phyloP scores from a whole-genome alignment of 2,888 invertebrate species.

The Cacoxenus indagator region DNA sequence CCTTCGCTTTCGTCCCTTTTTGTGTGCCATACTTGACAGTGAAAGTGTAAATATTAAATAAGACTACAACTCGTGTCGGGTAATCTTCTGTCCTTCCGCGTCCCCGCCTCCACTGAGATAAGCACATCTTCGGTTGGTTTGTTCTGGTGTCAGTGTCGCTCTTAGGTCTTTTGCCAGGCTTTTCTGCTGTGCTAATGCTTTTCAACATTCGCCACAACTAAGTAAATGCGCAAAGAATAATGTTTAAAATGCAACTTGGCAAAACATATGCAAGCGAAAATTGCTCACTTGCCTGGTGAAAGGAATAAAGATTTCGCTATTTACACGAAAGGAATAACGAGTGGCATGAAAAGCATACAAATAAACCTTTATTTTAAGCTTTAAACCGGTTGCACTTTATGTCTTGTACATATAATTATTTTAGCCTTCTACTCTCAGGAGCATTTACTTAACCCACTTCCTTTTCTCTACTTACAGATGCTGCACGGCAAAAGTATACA shows the following conservation, averaged over 20 bases:
- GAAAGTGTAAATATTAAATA: conserved; percentile 28
- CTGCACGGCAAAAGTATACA: conserved; percentile 71
- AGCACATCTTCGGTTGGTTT: conserved; percentile 17
- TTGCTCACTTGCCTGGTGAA: no score
- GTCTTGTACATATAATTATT: no score
- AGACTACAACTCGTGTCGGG: conserved; percentile 11
- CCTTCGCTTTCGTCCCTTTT: not conserved
- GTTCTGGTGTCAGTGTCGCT: conserved; percentile 20
- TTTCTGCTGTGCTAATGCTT: conserved; percentile 22
- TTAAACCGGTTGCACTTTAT: not conserved
- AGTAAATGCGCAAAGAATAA: not conserved
- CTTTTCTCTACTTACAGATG: conserved; percentile 45
- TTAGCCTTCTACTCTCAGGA: no score
- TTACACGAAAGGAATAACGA: no score
- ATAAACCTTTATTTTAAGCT: not conserved
- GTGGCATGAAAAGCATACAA: not conserved
- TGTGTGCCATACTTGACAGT: conserved; percentile 13
- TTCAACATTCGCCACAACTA: conserved; percentile 30
- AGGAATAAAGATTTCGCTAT: not conserved
- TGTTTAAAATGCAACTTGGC: conserved; percentile 13
- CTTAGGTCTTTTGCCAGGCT: not conserved
- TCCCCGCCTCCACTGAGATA: not conserved
- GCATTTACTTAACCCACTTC: not conserved
- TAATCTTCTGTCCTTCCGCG: not conserved
- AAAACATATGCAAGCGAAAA: not conserved